Evolutionary conservation across 2,113 vertebrate genomes (phyloP).

Genomic region (Ia io): DNA sequence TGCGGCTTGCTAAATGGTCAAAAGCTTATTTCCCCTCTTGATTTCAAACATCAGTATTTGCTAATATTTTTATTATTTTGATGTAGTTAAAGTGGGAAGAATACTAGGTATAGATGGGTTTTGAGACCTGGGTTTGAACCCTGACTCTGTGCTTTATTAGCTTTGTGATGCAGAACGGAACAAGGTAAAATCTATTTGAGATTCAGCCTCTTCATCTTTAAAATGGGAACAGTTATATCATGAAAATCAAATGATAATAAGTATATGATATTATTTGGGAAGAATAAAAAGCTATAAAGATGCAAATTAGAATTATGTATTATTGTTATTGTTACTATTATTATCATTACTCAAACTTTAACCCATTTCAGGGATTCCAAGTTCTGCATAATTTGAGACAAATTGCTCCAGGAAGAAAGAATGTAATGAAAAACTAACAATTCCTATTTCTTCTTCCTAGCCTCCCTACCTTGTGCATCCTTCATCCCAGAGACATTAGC

Average conservation of each 20-base stretch:
- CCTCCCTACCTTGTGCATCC: too few relatives aligned
- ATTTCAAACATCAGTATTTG: neutral
- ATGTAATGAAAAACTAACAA: neutral
- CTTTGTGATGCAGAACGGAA: neutral
- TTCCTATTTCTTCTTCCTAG: neutral
- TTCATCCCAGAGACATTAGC: neutral
- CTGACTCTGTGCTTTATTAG: neutral
- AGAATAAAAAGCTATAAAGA: neutral
- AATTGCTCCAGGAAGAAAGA: neutral
- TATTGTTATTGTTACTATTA: neutral
- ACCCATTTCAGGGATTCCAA: neutral
- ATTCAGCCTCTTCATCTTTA: neutral
- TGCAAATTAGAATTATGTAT: neutral
- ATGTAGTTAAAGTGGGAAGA: neutral
- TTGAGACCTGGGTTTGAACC: neutral
- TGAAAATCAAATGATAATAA: neutral
- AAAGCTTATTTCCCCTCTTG: neutral
- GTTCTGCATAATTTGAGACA: neutral
- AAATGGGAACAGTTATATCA: neutral
- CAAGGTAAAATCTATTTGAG: neutral
- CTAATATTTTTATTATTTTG: slow-evolving; percentile 11
- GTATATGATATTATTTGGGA: neutral
- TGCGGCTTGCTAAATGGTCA: neutral
- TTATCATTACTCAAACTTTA: neutral
- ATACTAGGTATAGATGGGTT: neutral